Evolutionary conservation across 30 jellyfish, hydroid and myxozoan species (phyloP).

Genomic region (Chironex yamaguchii): DNA sequence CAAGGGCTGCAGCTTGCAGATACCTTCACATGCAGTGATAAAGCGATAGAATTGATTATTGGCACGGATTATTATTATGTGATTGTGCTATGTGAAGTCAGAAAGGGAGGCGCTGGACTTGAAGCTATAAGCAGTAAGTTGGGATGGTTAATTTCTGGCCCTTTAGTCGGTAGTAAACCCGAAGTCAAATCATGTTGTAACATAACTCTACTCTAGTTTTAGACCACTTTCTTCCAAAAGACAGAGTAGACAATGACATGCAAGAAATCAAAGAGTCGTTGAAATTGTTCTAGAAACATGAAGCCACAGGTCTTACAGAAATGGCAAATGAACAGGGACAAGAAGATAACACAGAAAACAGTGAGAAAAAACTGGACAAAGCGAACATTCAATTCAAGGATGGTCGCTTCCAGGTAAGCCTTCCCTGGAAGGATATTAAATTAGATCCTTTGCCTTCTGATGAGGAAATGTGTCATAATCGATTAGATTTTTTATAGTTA

Average conservation of each 20-base stretch:
- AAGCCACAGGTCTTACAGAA: constrained; percentile 16
- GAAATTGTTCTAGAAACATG: constrained; percentile 47
- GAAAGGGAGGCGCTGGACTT: constrained; percentile 58
- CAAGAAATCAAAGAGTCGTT: constrained; percentile 41
- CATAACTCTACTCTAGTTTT: constrained; percentile 21
- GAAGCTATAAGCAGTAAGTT: constrained; percentile 64
- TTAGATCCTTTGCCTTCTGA: constrained; percentile 13
- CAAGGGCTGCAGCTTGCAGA: constrained; percentile 24
- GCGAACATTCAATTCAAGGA: not conserved
- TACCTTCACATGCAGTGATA: not conserved
- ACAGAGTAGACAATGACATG: not conserved
- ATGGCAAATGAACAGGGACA: constrained; percentile 1
- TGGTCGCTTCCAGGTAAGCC: constrained; percentile 45
- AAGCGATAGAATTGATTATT: constrained; percentile 6
- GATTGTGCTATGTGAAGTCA: constrained; percentile 19
- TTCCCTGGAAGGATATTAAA: constrained; percentile 4
- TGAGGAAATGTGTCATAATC: not conserved
- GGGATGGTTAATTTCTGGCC: constrained; percentile 69
- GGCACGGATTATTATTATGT: constrained; percentile 61
- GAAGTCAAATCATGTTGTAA: constrained; percentile 15
- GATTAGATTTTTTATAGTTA: not conserved
- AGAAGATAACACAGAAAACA: not conserved
- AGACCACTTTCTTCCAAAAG: constrained; percentile 1
- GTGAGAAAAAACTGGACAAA: not conserved
- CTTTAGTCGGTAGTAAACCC: not conserved